Percentiles rank a stretch among this genome's conserved stretches.
Evolutionary conservation across 2,113 vertebrate genomes (phyloP).

Genomic region (Syrmaticus mikado): DNA sequence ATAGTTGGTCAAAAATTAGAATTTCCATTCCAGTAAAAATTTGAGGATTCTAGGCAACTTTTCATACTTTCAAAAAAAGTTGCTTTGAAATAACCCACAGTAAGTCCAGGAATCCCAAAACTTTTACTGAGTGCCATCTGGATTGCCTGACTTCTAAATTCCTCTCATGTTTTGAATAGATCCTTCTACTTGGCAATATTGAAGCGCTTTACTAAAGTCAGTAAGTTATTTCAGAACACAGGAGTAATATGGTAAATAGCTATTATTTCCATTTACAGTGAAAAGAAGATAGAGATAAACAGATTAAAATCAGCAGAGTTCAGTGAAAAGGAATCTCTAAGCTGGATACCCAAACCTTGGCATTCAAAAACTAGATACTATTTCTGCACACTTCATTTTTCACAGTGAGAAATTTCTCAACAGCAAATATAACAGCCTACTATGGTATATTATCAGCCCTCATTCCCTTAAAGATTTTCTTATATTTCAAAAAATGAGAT

Average conservation of each 20-base stretch:
- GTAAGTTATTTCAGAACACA: not conserved
- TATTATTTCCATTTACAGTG: conserved; percentile 3
- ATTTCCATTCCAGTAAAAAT: conserved; percentile 10
- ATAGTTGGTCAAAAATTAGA: conserved; percentile 24
- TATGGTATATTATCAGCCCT: not conserved
- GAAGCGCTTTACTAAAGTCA: not conserved
- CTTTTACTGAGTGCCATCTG: not conserved
- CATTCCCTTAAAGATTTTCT: not conserved
- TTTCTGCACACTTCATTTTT: not conserved
- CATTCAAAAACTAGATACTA: not conserved
- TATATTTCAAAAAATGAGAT: not conserved
- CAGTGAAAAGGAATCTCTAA: not conserved
- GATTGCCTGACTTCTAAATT: not conserved
- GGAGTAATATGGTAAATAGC: not conserved
- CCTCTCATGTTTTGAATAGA: not conserved
- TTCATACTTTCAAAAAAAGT: not conserved
- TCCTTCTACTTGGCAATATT: not conserved
- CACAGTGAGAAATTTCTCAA: not conserved
- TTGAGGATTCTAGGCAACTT: conserved; percentile 8
- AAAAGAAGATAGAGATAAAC: not conserved
- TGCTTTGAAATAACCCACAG: not conserved
- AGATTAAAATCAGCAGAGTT: not conserved
- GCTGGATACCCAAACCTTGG: not conserved
- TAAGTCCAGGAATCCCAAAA: not conserved
- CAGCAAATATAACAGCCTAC: not conserved